These are phyloP conservation scores for Triplophysa bombifrons DNA, from an alignment of 2,797 vertebrate genomes.

Conservation along the genomic window DNA sequence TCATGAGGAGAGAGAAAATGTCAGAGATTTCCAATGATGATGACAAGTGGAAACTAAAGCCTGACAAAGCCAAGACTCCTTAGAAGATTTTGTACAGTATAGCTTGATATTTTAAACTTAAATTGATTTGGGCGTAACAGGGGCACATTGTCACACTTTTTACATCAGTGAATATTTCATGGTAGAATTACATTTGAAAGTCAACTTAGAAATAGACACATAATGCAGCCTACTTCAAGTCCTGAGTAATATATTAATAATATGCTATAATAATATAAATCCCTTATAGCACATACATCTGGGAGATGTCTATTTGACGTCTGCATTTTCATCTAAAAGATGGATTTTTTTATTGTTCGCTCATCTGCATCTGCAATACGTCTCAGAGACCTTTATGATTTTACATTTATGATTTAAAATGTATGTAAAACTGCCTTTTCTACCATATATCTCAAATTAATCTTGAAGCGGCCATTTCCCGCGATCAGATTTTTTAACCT, in stretches of 20 bases:
- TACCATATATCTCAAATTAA: too few species aligned
- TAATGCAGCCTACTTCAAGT: background rate
- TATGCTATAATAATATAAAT: too few species aligned
- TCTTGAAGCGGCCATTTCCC: too few species aligned
- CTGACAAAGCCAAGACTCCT: background rate
- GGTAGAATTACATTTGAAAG: background rate
- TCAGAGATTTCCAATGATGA: constrained; percentile 10
- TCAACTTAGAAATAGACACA: background rate
- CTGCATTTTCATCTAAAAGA: too few species aligned
- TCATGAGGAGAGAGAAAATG: background rate
- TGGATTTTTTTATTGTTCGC: too few species aligned
- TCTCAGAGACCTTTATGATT: too few species aligned
- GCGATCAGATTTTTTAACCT: too few species aligned
- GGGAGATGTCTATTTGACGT: too few species aligned
- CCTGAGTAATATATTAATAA: background rate
- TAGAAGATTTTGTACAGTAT: background rate
- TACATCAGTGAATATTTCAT: background rate
- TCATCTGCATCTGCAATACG: too few species aligned
- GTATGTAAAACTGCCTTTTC: too few species aligned
- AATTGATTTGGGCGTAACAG: background rate
- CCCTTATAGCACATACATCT: too few species aligned
- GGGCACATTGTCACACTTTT: background rate
- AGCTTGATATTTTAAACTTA: background rate
- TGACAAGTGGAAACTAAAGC: background rate
- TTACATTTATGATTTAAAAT: too few species aligned